Evolutionary conservation across 2,888 invertebrate species (phyloP).

Genomic region (Germaria angustata): DNA sequence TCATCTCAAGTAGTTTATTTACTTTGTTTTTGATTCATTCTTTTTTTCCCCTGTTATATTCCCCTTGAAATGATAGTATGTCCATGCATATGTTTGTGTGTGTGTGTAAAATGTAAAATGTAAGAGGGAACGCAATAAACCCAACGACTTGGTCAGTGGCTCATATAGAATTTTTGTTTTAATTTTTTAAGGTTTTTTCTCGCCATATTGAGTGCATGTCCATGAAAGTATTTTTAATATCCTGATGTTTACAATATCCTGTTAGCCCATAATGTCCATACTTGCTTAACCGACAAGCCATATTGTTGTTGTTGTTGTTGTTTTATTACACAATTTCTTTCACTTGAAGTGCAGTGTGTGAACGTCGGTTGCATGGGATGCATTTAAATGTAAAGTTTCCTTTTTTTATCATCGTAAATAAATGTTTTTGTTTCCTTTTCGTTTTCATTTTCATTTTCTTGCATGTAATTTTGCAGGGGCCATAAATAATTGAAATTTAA

Average conservation of each 20-base stretch:
- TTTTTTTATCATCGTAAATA: conserved; percentile 43
- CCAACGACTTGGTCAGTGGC: conserved; percentile 49
- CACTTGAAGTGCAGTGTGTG: not conserved
- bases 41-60: conserved; percentile 1
- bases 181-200: not conserved
- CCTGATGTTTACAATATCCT: conserved; percentile 43
- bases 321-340: conserved; percentile 11
- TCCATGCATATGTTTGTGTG: not conserved
- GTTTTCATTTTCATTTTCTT: not conserved
- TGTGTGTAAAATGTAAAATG: not conserved
- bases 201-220: not conserved
- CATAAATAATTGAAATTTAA: conserved; percentile 51
- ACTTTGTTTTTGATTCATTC: conserved; percentile 9
- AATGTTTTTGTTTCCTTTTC: not conserved
- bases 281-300: not conserved
- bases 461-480: not conserved
- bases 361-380: conserved; percentile 11
- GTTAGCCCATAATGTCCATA: conserved; percentile 23
- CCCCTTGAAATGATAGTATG: not conserved
- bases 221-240: conserved; percentile 22
- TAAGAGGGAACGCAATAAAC: not conserved
- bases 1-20: conserved; percentile 31
- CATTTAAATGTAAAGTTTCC: conserved; percentile 22
- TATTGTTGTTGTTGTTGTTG: not conserved
- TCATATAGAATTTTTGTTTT: conserved; percentile 7